A percentile compares a stretch with the other conserved stretches of the same genome.
phyloP scores from a whole-genome alignment of 2,888 invertebrate genomes.

The Aphrophora alni region DNA sequence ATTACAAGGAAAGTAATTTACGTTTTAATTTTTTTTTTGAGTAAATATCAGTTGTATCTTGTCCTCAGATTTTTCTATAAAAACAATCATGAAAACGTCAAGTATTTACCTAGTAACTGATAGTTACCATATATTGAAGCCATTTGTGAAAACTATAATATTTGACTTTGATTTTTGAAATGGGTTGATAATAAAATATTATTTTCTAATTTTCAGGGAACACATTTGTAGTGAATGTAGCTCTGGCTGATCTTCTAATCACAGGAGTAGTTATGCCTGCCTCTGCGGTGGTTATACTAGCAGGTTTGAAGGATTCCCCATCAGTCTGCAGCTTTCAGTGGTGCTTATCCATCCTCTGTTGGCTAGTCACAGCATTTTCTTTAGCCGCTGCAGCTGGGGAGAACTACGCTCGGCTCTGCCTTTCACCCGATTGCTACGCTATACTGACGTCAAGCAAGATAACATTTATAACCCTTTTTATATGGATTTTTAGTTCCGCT shows the following conservation, averaged over 20 bases:
- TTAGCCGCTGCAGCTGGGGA: slow-evolving; percentile 70
- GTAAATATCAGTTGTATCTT: too few relatives aligned
- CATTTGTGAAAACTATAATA: too few relatives aligned
- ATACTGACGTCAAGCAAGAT: slow-evolving; percentile 61
- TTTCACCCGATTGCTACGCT: slow-evolving; percentile 61
- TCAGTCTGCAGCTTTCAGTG: slow-evolving; percentile 71
- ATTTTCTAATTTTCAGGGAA: slow-evolving; percentile 62
- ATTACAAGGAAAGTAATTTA: too few relatives aligned
- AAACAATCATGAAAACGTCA: too few relatives aligned
- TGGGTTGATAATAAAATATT: too few relatives aligned
- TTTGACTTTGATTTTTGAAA: too few relatives aligned
- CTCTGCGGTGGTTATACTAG: slow-evolving; percentile 71
- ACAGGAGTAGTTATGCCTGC: slow-evolving; percentile 73
- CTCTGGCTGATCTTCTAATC: slow-evolving; percentile 73
- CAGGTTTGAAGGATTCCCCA: slow-evolving; percentile 65
- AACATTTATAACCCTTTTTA: slow-evolving; percentile 61
- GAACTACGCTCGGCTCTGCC: slow-evolving; percentile 69
- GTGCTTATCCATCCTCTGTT: slow-evolving; percentile 69
- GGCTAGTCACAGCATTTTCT: slow-evolving; percentile 69
- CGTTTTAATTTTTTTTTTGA: too few relatives aligned
- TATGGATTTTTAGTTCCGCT: slow-evolving; percentile 60
- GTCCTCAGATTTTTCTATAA: too few relatives aligned
- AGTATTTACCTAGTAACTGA: too few relatives aligned
- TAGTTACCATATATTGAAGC: too few relatives aligned
- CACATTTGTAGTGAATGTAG: slow-evolving; percentile 72